These are phyloP conservation scores for Meiosimyza decipiens DNA, from an alignment of 2,888 invertebrate species.

Conservation along the genomic window DNA sequence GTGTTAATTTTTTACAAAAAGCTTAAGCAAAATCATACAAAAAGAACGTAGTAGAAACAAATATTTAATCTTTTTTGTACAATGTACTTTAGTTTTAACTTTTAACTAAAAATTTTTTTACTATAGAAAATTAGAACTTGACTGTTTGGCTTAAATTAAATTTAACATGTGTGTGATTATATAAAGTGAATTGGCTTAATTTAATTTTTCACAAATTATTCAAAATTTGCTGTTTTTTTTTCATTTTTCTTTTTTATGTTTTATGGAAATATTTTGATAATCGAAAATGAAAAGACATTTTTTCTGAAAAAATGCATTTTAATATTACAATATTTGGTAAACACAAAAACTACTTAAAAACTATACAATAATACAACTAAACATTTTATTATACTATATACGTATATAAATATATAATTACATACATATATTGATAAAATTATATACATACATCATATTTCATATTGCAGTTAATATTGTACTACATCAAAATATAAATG, in stretches of 20 bases:
- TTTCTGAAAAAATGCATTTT: constrained; percentile 1
- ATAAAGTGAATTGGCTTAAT: constrained; percentile 16
- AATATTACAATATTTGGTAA: neutral
- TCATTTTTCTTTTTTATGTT: too few species aligned
- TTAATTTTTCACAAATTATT: constrained; percentile 15
- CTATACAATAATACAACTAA: neutral
- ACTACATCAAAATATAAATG: constrained; percentile 1
- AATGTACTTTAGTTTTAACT: constrained; percentile 1
- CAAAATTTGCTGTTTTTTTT: constrained; percentile 2
- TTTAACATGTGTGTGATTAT: constrained; percentile 19
- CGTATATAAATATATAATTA: constrained; percentile 1
- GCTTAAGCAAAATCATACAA: constrained; percentile 19
- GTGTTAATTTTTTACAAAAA: neutral
- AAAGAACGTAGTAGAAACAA: constrained; percentile 25
- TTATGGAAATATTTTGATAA: neutral
- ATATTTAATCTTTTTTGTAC: constrained; percentile 30
- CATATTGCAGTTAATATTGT: constrained; percentile 12
- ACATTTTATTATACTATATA: constrained; percentile 5
- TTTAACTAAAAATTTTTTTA: constrained; percentile 20
- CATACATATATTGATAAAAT: constrained; percentile 6
- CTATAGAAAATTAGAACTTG: constrained; percentile 23
- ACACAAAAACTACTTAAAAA: neutral
- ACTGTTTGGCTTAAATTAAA: constrained; percentile 27
- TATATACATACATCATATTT: constrained; percentile 20
- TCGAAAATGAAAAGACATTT: neutral